These are phyloP conservation scores for Tragelaphus imberbis DNA, from an alignment of 2,113 vertebrate genomes.

Conservation along the genomic window DNA sequence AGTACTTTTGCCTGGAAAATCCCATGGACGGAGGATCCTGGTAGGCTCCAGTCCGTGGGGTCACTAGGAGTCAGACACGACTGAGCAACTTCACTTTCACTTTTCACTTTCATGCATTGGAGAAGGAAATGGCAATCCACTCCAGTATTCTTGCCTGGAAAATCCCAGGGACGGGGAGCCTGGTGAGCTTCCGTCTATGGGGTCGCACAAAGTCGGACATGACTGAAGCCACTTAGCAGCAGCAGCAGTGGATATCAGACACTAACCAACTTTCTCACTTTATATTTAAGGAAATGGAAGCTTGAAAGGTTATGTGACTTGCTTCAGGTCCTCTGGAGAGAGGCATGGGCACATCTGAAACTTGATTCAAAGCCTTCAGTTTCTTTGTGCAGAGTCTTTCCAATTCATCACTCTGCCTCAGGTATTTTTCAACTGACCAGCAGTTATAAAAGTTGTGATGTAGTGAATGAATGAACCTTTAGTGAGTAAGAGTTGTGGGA, in stretches of 20 bases:
- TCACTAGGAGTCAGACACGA: no score
- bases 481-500: conserved; percentile 12
- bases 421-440: conserved; percentile 12
- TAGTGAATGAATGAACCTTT: conserved; percentile 31
- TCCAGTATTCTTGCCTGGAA: no score
- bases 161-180: no score
- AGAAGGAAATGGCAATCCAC: no score
- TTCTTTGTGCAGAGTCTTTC: neutral
- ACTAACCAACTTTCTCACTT: neutral
- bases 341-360: neutral
- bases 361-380: neutral
- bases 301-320: neutral
- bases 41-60: no score
- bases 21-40: no score
- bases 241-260: neutral
- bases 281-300: neutral
- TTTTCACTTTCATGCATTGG: no score
- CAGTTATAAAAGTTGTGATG: conserved; percentile 49
- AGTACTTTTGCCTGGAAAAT: no score
- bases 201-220: no score
- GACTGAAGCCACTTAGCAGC: no score
- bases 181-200: no score
- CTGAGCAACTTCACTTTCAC: no score
- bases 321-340: neutral
- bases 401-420: neutral